Percentiles rank a stretch among this genome's conserved stretches.
phyloP scores from a whole-genome alignment of 2,888 invertebrate genomes.

The Lasioglossum vierecki region DNA sequence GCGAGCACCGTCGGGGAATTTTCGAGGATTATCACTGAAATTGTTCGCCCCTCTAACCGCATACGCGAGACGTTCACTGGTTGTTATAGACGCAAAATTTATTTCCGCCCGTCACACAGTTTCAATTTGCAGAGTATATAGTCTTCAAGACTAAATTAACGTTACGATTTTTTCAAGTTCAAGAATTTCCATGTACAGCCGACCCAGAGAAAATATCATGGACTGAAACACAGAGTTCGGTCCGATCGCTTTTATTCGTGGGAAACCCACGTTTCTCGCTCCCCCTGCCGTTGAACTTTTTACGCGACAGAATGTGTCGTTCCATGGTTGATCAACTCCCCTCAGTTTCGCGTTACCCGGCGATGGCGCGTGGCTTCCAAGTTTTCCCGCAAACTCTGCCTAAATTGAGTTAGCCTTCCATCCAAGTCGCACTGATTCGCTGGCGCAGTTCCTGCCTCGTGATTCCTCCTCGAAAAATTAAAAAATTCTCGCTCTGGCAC shows the following conservation, averaged over 20 bases:
- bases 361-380: not conserved
- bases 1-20: not conserved
- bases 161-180: not conserved
- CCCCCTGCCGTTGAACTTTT: not conserved
- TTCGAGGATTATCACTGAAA: not conserved
- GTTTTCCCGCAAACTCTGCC: not conserved
- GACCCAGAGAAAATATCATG: not conserved
- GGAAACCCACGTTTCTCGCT: not conserved
- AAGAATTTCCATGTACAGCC: not conserved
- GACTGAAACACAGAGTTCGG: not conserved
- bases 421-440: not conserved
- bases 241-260: not conserved
- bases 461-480: not conserved
- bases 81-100: no score
- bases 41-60: not conserved
- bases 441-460: not conserved
- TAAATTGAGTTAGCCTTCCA: not conserved
- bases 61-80: not conserved
- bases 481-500: not conserved
- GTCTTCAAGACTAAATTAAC: no score
- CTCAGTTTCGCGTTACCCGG: not conserved
- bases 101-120: no score
- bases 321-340: constrained; percentile 8
- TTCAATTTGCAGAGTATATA: no score
- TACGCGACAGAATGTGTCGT: not conserved